phyloP scores from a whole-genome alignment of 2,113 vertebrate species.

The Orcinus orca region DNA sequence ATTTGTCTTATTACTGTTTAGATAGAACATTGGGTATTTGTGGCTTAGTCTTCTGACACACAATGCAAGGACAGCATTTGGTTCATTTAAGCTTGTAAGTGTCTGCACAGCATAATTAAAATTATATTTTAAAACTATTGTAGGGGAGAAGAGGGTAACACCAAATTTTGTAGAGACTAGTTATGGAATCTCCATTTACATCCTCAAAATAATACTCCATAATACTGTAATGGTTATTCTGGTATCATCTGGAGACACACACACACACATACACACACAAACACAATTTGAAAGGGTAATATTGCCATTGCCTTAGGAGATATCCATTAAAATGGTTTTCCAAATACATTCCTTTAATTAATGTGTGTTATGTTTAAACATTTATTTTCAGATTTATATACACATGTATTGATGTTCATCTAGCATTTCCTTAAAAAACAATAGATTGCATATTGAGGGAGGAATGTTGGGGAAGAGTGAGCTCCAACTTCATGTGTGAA shows the following conservation, averaged over 20 bases:
- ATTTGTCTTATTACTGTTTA: background rate
- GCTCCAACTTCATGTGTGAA: background rate
- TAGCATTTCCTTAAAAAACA: conserved; percentile 7
- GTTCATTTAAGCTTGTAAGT: background rate
- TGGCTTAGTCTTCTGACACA: background rate
- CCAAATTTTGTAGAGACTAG: background rate
- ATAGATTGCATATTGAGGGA: background rate
- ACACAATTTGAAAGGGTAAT: background rate
- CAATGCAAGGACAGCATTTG: background rate
- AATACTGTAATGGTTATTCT: background rate
- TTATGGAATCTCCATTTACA: conserved; percentile 24
- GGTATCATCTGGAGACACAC: background rate
- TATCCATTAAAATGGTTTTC: background rate
- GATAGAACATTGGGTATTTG: conserved; percentile 3
- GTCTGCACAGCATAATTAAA: background rate
- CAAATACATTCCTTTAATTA: background rate
- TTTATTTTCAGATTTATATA: conserved; percentile 1
- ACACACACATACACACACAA: background rate
- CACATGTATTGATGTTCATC: background rate
- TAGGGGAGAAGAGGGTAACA: background rate
- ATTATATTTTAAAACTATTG: conserved; percentile 2
- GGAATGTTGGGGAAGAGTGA: background rate
- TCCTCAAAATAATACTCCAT: conserved; percentile 13
- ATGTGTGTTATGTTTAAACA: background rate
- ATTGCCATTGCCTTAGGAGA: background rate